Conservation (phyloP, 2,797 vertebrate genomes). For the Hippopotamyrus pictus region DNA sequence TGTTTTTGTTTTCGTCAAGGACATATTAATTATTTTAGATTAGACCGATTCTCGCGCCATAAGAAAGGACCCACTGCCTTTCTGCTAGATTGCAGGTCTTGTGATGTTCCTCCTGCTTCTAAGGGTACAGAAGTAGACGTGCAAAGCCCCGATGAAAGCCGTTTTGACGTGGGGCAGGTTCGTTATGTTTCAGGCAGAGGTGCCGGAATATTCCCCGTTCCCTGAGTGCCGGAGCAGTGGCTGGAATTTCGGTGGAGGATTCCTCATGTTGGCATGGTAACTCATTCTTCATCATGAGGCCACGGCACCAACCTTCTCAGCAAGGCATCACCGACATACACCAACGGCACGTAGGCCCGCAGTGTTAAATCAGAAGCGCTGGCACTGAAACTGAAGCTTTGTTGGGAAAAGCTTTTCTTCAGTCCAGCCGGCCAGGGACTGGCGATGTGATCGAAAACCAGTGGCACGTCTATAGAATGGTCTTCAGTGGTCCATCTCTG, state of each 20-base stretch:
- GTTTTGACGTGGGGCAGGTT: constrained; percentile 46
- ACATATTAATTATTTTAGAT: constrained; percentile 77
- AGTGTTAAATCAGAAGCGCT: neutral
- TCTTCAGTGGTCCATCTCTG: neutral
- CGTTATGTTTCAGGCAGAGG: neutral
- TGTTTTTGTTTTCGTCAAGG: constrained; percentile 74
- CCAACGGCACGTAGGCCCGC: neutral
- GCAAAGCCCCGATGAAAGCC: constrained; percentile 60
- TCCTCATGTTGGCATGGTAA: neutral
- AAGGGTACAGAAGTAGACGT: constrained; percentile 55
- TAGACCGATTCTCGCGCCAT: constrained; percentile 63
- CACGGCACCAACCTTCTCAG: neutral
- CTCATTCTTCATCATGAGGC: neutral
- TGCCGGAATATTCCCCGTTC: constrained; percentile 19
- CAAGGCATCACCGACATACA: neutral
- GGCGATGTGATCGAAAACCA: neutral
- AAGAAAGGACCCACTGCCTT: constrained; percentile 62
- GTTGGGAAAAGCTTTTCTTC: neutral
- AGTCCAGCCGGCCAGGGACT: neutral
- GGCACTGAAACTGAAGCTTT: neutral
- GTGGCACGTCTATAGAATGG: neutral
- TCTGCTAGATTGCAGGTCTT: constrained; percentile 57
- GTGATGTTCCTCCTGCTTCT: constrained; percentile 59
- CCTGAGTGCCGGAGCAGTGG: neutral
- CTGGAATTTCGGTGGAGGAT: neutral